Conservation (phyloP, 2,113 vertebrate genomes). For the Leptosomus discolor region DNA sequence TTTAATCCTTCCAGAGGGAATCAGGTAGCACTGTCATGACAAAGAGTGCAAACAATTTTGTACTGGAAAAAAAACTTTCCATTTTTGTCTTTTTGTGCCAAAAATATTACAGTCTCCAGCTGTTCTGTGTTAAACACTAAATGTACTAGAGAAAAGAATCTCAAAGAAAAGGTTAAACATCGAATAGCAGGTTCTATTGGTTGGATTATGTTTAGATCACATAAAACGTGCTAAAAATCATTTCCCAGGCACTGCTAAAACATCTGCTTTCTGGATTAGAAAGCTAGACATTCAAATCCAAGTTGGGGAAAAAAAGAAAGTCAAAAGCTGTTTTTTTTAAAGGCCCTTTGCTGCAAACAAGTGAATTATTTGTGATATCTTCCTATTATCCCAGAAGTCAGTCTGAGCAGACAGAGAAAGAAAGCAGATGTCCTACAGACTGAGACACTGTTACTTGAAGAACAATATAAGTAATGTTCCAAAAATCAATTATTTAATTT, state of each 20-base stretch:
- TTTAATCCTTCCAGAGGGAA: conserved; percentile 79
- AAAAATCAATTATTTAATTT: not conserved
- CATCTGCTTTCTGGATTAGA: conserved; percentile 68
- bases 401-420: not conserved
- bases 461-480: not conserved
- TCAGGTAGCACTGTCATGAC: conserved; percentile 72
- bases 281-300: conserved; percentile 36
- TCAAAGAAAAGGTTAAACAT: conserved; percentile 18
- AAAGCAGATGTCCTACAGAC: conserved; percentile 3
- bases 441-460: not conserved
- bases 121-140: conserved; percentile 60
- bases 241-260: conserved; percentile 32
- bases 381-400: conserved; percentile 22
- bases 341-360: conserved; percentile 38
- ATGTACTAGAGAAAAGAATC: conserved; percentile 31
- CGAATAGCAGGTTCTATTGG: not conserved
- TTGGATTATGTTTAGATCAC: conserved; percentile 17
- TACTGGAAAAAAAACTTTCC: conserved; percentile 58
- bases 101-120: conserved; percentile 62
- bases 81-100: conserved; percentile 38
- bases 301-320: not conserved
- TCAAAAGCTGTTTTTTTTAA: conserved; percentile 56
- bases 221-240: conserved; percentile 39
- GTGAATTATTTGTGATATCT: conserved; percentile 27
- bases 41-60: conserved; percentile 74